Conservation (phyloP, 2,113 vertebrate genomes). For the Zosterops borbonicus region DNA sequence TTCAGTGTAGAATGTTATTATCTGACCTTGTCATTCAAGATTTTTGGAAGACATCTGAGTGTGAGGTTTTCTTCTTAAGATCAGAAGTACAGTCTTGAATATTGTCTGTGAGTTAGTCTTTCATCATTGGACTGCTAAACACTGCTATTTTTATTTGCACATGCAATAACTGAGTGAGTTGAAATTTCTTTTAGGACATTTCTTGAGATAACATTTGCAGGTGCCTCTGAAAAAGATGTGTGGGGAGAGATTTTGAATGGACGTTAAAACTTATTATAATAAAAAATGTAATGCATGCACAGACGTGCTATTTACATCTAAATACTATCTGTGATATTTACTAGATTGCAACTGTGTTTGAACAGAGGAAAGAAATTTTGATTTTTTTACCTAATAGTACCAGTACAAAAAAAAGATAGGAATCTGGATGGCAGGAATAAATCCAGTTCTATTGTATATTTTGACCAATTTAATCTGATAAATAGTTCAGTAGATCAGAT, state of each 20-base stretch:
- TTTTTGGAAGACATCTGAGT: not conserved
- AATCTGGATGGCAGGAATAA: not conserved
- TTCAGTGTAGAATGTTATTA: not conserved
- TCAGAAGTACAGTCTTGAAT: not conserved
- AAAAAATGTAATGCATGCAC: not conserved
- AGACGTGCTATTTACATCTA: not conserved
- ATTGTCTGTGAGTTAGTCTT: not conserved
- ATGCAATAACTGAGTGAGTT: not conserved
- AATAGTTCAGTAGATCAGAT: not conserved
- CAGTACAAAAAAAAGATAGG: not conserved
- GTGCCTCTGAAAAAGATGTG: not conserved
- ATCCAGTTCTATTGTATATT: not conserved
- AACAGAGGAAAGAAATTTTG: not conserved
- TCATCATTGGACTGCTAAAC: not conserved
- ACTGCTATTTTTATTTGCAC: not conserved
- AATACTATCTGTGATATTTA: not conserved
- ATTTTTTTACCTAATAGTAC: not conserved
- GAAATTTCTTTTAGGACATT: not conserved
- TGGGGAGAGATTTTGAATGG: not conserved
- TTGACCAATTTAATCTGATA: not conserved
- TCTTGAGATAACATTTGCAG: not conserved
- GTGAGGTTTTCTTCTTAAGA: not conserved
- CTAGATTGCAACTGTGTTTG: not conserved
- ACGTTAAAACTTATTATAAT: not conserved
- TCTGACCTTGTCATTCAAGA: not conserved